These are phyloP conservation scores for Acronicta psi DNA, from an alignment of 2,888 invertebrate species.

Conservation along the genomic window DNA sequence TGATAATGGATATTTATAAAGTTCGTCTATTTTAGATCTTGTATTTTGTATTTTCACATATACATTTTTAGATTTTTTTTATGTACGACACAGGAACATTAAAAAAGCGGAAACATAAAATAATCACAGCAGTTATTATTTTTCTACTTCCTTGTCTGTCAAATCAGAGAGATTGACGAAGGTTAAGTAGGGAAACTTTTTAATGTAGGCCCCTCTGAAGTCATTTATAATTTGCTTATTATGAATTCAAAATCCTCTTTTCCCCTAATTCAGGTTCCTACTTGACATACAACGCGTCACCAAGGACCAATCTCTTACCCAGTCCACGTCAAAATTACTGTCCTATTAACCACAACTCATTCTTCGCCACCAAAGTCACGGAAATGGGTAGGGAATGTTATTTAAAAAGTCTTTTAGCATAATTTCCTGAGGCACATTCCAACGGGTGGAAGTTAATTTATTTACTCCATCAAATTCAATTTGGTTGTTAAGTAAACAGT, in stretches of 20 bases:
- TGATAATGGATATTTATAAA: too few species aligned
- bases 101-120: too few species aligned
- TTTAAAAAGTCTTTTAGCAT: conserved; percentile 61
- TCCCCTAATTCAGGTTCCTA: conserved; percentile 14
- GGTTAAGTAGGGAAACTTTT: not conserved
- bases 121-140: not conserved
- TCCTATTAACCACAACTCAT: conserved; percentile 28
- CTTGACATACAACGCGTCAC: conserved; percentile 20
- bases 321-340: conserved; percentile 33
- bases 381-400: conserved; percentile 47
- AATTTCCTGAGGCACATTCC: conserved; percentile 59
- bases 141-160: not conserved
- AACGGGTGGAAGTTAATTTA: conserved; percentile 63
- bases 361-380: conserved; percentile 25
- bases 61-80: too few species aligned
- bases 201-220: conserved; percentile 4
- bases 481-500: conserved; percentile 52
- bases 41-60: too few species aligned
- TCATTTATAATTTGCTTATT: conserved; percentile 4
- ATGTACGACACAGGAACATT: too few species aligned
- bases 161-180: conserved; percentile 1
- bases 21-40: too few species aligned
- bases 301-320: conserved; percentile 29
- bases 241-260: conserved; percentile 17
- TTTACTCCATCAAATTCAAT: conserved; percentile 64